Conservation (phyloP, 2,888 invertebrate species). For the Mongoloraphidia duomilia region DNA sequence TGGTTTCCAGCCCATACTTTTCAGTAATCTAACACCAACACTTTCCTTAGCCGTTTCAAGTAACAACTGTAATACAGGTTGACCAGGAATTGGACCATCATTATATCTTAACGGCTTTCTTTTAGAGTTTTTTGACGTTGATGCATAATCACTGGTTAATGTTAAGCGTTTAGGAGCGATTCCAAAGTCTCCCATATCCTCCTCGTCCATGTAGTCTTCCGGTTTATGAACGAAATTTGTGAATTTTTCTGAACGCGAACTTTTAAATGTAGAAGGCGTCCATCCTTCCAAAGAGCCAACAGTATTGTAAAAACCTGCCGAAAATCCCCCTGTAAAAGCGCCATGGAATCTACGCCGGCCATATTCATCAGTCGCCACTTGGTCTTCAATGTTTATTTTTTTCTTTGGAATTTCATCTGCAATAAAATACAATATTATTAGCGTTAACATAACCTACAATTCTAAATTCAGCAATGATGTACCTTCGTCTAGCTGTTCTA, state of each 20-base stretch:
- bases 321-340: slow-evolving; percentile 94
- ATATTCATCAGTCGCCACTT: slow-evolving; percentile 77
- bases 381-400: slow-evolving; percentile 68
- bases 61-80: slow-evolving; percentile 54
- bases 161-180: slow-evolving; percentile 81
- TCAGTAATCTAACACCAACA: slow-evolving; percentile 71
- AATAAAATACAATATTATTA: slow-evolving; percentile 12
- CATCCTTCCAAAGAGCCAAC: slow-evolving; percentile 95
- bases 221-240: slow-evolving; percentile 46
- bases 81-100: slow-evolving; percentile 40
- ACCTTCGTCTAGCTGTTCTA: slow-evolving; percentile 79
- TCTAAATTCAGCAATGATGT: slow-evolving; percentile 13
- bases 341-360: slow-evolving; percentile 92
- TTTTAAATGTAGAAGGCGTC: slow-evolving; percentile 81
- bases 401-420: slow-evolving; percentile 70
- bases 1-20: slow-evolving; percentile 84
- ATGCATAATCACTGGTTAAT: slow-evolving; percentile 62
- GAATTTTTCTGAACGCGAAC: slow-evolving; percentile 63
- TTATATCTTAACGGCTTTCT: slow-evolving; percentile 15
- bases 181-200: slow-evolving; percentile 88
- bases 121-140: slow-evolving; percentile 29
- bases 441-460: neutral
- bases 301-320: slow-evolving; percentile 93
- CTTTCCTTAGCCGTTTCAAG: slow-evolving; percentile 68
- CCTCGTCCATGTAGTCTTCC: slow-evolving; percentile 97